phyloP scores from a whole-genome alignment of 2,113 vertebrate genomes.

The Callospermophilus lateralis region DNA sequence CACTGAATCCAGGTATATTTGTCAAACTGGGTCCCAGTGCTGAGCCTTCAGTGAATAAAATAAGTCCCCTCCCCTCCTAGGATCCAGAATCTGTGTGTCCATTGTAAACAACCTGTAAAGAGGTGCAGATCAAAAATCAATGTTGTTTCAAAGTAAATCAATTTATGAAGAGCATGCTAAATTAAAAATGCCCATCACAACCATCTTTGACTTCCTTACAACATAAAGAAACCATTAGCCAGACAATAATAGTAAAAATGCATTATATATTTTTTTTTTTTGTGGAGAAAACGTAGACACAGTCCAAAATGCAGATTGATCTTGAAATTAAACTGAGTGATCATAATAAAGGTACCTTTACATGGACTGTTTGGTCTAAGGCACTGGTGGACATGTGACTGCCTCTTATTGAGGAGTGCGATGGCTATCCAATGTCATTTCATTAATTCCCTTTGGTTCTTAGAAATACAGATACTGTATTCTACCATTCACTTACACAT shows the following conservation, averaged over 20 bases:
- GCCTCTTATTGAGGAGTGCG: not conserved
- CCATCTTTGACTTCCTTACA: not conserved
- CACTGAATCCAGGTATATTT: not conserved
- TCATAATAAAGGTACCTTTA: not conserved
- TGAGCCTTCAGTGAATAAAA: not conserved
- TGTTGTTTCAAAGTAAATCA: not conserved
- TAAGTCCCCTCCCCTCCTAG: not conserved
- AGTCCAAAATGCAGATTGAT: not conserved
- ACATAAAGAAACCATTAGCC: not conserved
- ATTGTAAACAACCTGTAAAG: not conserved
- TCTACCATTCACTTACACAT: constrained; percentile 27
- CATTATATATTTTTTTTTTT: constrained; percentile 48
- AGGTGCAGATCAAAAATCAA: not conserved
- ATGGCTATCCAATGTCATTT: accelerated
- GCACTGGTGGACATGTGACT: not conserved
- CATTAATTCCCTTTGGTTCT: not conserved
- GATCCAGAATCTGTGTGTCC: not conserved
- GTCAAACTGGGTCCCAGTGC: not conserved
- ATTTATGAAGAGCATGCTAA: not conserved
- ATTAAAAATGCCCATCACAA: not conserved
- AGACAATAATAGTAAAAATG: not conserved
- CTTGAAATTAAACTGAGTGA: constrained; percentile 50
- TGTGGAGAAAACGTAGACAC: not conserved
- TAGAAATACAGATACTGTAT: not conserved
- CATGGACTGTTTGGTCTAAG: not conserved